A percentile compares a stretch with the other conserved stretches of the same genome.
Conservation (phyloP, 2,888 invertebrate genomes). For the Eupithecia inturbata region DNA sequence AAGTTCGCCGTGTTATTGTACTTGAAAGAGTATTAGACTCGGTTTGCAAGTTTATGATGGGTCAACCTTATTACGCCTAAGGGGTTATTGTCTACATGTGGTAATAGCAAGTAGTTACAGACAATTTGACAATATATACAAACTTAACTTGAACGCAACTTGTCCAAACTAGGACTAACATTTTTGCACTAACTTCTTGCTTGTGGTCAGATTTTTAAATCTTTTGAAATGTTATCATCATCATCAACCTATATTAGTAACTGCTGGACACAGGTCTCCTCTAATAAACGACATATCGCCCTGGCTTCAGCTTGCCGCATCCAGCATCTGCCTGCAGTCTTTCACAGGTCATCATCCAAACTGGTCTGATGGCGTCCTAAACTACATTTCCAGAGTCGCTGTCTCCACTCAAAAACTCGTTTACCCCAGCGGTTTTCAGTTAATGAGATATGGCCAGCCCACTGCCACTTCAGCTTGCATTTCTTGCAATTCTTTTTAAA, state of each 20-base stretch:
- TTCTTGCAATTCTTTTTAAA: neutral
- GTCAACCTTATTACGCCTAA: neutral
- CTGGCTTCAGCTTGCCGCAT: no score
- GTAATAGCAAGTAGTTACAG: neutral
- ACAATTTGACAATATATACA: neutral
- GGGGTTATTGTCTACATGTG: neutral
- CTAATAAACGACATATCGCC: no score
- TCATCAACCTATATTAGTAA: neutral
- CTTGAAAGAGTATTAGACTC: slow-evolving; percentile 4
- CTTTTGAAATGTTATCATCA: neutral
- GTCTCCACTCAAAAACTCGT: no score
- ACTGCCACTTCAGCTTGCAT: neutral
- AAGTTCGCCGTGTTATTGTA: slow-evolving; percentile 11
- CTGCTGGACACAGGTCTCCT: no score
- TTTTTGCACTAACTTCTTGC: neutral
- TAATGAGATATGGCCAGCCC: neutral
- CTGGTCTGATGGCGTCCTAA: no score
- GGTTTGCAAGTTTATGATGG: neutral
- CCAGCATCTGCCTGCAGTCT: no score
- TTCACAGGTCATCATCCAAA: no score
- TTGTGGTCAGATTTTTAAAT: neutral
- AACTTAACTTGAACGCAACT: no score
- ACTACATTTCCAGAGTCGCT: no score
- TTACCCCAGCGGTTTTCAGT: no score
- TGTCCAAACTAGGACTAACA: neutral